Conservation (phyloP, 2,888 invertebrate species). For the Tenthredo notha region DNA sequence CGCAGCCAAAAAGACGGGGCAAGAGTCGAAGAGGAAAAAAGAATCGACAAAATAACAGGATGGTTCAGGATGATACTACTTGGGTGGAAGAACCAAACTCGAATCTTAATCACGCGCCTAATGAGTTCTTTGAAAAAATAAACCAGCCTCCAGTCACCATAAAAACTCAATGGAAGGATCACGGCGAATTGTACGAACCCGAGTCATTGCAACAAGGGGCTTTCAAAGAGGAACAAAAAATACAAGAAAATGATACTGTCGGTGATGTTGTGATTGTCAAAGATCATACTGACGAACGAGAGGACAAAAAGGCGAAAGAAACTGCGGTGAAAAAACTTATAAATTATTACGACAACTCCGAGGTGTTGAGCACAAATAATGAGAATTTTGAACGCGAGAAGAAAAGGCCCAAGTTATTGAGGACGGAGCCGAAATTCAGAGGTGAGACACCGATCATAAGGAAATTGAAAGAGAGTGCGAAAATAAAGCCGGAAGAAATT, state of each 20-base stretch:
- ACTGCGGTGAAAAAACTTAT: slow-evolving; percentile 57
- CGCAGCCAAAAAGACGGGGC: slow-evolving; percentile 37
- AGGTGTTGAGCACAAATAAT: neutral
- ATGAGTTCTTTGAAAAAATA: slow-evolving; percentile 61
- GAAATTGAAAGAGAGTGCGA: neutral
- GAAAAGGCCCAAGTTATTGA: neutral
- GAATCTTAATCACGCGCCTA: slow-evolving; percentile 58
- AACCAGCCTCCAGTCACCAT: slow-evolving; percentile 49
- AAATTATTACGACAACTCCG: slow-evolving; percentile 58
- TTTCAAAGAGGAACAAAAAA: slow-evolving; percentile 25
- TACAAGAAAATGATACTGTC: slow-evolving; percentile 38
- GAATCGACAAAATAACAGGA: neutral
- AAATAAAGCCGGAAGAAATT: slow-evolving; percentile 7
- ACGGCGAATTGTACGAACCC: slow-evolving; percentile 65
- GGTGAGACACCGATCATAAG: slow-evolving; percentile 5
- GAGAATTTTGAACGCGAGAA: slow-evolving; percentile 1
- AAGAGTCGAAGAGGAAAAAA: slow-evolving; percentile 5
- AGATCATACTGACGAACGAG: slow-evolving; percentile 44
- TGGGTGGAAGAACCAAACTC: slow-evolving; percentile 58
- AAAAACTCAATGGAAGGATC: slow-evolving; percentile 56
- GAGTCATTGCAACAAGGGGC: slow-evolving; percentile 56
- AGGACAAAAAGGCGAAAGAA: slow-evolving; percentile 57
- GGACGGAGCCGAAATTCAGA: neutral
- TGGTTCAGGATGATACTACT: slow-evolving; percentile 47
- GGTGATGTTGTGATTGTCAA: slow-evolving; percentile 51